Conservation (phyloP, 2,797 vertebrate species). For the Anguilla anguilla region DNA sequence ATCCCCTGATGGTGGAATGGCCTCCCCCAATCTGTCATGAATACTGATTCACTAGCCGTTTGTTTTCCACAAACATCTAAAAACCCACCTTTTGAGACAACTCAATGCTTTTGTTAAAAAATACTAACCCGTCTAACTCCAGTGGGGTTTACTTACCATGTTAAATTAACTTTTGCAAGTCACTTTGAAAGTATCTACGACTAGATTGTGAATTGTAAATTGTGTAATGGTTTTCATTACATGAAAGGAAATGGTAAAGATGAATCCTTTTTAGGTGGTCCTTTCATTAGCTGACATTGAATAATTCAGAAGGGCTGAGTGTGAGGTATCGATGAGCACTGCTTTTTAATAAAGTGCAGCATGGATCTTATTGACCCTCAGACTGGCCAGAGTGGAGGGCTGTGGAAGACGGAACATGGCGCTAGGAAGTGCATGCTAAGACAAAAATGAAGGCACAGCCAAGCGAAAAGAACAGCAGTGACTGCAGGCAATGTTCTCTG, state of each 20-base stretch:
- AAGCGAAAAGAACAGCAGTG: background rate
- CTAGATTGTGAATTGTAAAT: background rate
- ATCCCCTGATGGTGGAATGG: too few relatives aligned
- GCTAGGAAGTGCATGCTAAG: background rate
- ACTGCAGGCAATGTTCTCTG: background rate
- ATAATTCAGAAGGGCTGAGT: background rate
- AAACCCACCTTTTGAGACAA: too few relatives aligned
- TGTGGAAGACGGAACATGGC: background rate
- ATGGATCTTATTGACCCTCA: background rate
- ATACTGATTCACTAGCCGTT: too few relatives aligned
- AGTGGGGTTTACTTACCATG: too few relatives aligned
- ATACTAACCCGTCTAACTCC: too few relatives aligned
- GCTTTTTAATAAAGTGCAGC: background rate
- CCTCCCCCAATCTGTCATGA: too few relatives aligned
- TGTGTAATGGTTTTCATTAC: background rate
- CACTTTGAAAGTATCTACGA: too few relatives aligned
- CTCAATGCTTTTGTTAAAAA: too few relatives aligned
- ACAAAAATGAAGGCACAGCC: background rate
- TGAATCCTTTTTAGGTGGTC: background rate
- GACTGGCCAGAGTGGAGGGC: background rate
- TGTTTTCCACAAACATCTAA: too few relatives aligned
- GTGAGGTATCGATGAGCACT: background rate
- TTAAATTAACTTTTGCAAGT: too few relatives aligned
- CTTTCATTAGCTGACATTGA: background rate
- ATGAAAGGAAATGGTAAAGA: background rate